Evolutionary conservation across 2,113 vertebrate genomes (phyloP).

Genomic region (Pelvicachromis taeniatus): DNA sequence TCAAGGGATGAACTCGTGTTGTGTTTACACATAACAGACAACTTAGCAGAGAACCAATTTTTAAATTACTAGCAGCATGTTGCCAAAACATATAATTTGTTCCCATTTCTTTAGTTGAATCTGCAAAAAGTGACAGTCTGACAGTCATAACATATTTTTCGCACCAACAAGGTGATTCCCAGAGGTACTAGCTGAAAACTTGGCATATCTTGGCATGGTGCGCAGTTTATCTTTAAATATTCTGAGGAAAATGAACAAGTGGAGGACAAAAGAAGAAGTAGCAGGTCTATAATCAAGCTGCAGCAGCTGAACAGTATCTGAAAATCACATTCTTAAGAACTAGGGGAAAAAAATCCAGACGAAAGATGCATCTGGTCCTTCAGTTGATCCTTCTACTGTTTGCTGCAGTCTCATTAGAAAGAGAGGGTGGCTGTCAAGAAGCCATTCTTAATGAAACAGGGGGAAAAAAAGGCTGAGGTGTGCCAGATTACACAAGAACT

Average conservation of each 20-base stretch:
- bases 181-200: background rate
- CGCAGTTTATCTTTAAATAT: background rate
- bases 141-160: background rate
- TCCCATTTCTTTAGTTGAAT: background rate
- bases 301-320: background rate
- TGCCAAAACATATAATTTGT: background rate
- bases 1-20: background rate
- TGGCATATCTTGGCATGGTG: background rate
- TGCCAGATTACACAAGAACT: background rate
- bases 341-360: background rate
- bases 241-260: background rate
- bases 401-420: too few relatives aligned
- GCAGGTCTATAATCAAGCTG: background rate
- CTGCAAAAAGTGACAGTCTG: background rate
- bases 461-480: background rate
- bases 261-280: background rate
- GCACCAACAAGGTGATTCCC: background rate
- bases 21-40: background rate
- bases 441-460: background rate
- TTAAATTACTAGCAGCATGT: background rate
- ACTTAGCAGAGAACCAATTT: background rate
- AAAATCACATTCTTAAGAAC: background rate
- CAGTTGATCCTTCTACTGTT: too few relatives aligned
- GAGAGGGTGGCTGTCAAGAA: background rate
- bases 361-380: too few relatives aligned